A percentile compares a stretch with the other conserved stretches of the same genome.
Conservation (phyloP, 2,797 vertebrate species). For the Decapterus maruadsi region DNA sequence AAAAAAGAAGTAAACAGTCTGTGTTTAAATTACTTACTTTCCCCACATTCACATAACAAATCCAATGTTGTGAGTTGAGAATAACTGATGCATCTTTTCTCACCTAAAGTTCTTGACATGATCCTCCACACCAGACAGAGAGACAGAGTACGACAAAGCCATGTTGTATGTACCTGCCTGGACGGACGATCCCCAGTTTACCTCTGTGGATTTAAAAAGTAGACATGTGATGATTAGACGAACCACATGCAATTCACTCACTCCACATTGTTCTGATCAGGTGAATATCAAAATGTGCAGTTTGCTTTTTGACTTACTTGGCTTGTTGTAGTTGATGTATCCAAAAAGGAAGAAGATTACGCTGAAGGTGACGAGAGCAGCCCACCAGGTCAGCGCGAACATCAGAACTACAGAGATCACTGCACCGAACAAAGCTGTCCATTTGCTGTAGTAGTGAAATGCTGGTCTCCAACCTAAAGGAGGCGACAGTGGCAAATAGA, state of each 20-base stretch:
- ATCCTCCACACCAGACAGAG: slow-evolving; percentile 81
- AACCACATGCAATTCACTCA: background rate
- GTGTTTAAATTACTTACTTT: background rate
- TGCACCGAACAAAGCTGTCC: slow-evolving; percentile 84
- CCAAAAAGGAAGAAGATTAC: slow-evolving; percentile 84
- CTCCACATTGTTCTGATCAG: background rate
- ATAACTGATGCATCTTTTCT: background rate
- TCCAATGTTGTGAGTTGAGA: background rate
- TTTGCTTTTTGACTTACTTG: slow-evolving; percentile 67
- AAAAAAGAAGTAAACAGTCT: background rate
- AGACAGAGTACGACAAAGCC: slow-evolving; percentile 83
- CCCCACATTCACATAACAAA: background rate
- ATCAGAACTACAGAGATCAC: slow-evolving; percentile 83
- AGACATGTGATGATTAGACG: background rate
- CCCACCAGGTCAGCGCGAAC: slow-evolving; percentile 88
- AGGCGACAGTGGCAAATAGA: background rate
- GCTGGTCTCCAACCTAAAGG: slow-evolving; percentile 84
- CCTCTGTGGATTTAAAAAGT: slow-evolving; percentile 67
- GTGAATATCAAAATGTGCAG: background rate
- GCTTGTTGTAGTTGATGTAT: slow-evolving; percentile 85
- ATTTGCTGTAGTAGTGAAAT: slow-evolving; percentile 85
- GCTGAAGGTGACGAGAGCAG: slow-evolving; percentile 79
- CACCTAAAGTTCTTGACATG: slow-evolving; percentile 88
- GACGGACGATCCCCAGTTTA: slow-evolving; percentile 86
- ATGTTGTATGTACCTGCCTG: slow-evolving; percentile 85